Conservation (phyloP, 2,888 invertebrate genomes). For the Formica aserva region DNA sequence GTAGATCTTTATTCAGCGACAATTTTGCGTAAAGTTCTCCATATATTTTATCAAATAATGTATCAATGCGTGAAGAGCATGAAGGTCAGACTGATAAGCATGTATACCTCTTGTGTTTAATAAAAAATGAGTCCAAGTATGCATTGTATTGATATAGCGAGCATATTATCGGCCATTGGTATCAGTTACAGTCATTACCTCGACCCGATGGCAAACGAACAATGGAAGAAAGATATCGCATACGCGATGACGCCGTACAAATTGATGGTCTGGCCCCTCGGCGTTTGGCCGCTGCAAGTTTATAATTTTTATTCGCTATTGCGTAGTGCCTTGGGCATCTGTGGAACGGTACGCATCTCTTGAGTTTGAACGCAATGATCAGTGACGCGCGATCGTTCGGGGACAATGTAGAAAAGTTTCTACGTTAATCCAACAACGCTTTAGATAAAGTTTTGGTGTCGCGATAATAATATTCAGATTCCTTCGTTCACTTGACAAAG, state of each 20-base stretch:
- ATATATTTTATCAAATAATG: neutral
- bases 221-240: neutral
- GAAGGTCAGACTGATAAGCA: neutral
- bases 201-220: neutral
- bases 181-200: constrained; percentile 12
- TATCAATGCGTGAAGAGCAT: neutral
- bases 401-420: neutral
- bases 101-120: neutral
- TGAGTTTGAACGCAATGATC: neutral
- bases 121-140: neutral
- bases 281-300: constrained; percentile 3
- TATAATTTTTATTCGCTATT: constrained; percentile 16
- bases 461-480: neutral
- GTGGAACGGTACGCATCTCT: neutral
- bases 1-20: neutral
- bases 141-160: neutral
- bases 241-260: neutral
- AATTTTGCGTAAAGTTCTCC: neutral
- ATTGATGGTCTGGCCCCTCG: constrained; percentile 4
- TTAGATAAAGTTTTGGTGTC: constrained; percentile 7
- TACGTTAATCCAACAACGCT: neutral
- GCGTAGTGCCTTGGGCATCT: neutral
- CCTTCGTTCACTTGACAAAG: neutral
- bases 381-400: neutral
- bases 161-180: neutral